Evolutionary conservation across 2,797 vertebrate genomes (phyloP).

Genomic region (Eulemur mongoz): DNA sequence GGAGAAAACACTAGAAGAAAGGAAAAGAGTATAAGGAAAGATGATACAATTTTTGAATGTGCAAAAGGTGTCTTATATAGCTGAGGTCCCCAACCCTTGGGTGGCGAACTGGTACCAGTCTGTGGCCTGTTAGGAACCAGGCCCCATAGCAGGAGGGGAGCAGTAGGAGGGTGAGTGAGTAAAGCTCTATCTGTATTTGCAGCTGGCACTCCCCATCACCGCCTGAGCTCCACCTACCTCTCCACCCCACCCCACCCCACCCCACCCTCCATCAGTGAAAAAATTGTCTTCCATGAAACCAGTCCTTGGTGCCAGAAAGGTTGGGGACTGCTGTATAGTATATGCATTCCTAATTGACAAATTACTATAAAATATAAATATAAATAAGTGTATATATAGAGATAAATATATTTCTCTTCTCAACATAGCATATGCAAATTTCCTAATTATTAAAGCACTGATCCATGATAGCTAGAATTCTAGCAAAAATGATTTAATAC

Average conservation of each 20-base stretch:
- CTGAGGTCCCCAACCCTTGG: no score
- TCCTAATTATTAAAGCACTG: background rate
- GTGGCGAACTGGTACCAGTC: no score
- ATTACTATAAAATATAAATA: background rate
- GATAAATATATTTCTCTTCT: background rate
- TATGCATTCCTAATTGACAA: background rate
- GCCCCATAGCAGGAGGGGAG: no score
- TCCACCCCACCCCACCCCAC: no score
- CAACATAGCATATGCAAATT: background rate
- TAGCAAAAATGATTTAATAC: constrained; percentile 24
- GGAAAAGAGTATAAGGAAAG: background rate
- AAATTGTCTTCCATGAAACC: no score
- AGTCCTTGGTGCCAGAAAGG: no score
- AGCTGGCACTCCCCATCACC: no score
- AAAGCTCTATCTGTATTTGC: no score
- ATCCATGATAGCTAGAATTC: background rate
- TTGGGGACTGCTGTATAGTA: background rate
- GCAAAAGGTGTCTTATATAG: background rate
- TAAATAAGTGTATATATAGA: background rate
- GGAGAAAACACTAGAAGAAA: background rate
- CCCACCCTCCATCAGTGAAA: no score
- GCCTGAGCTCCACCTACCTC: no score
- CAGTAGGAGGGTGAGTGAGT: no score
- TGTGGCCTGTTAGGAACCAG: no score
- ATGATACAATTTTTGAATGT: background rate